These are phyloP conservation scores for Spinus olivaceus DNA, from an alignment of 2,797 vertebrate species.

Conservation along the genomic window DNA sequence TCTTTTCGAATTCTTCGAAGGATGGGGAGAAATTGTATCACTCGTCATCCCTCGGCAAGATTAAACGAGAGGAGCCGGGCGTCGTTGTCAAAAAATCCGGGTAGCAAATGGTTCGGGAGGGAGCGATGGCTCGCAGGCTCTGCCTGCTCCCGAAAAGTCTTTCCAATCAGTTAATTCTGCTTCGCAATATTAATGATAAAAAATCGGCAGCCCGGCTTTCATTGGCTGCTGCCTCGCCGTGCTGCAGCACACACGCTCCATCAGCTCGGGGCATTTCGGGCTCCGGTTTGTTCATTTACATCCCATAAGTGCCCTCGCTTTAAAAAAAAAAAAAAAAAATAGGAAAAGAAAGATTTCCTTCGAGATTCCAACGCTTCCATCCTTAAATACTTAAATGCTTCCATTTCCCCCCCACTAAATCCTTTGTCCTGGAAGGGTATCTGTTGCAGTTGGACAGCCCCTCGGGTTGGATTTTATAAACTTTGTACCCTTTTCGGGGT, in stretches of 20 bases:
- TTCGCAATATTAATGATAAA: not conserved
- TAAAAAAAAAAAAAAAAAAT: not conserved
- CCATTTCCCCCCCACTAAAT: not conserved
- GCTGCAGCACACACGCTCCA: not conserved
- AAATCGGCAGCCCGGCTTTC: not conserved
- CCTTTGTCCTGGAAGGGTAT: not conserved
- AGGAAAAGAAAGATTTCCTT: not conserved
- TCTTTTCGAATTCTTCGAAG: not conserved
- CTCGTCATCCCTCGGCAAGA: not conserved
- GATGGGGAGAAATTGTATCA: no score
- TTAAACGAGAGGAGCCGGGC: not conserved
- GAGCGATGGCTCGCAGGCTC: not conserved
- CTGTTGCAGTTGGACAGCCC: not conserved
- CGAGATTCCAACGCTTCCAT: not conserved
- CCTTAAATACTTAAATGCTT: not conserved
- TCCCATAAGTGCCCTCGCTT: not conserved
- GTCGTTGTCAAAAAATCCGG: not conserved
- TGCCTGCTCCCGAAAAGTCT: constrained; percentile 3
- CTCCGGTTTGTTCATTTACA: not conserved
- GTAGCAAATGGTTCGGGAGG: not conserved
- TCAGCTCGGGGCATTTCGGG: constrained; percentile 27
- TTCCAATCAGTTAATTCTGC: not conserved
- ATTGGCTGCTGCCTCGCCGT: constrained; percentile 13
- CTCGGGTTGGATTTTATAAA: not conserved
- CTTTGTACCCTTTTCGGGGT: rapidly evolving